Evolutionary conservation across 1,140 invertebrate species (phyloP).

Genomic region (Rhagoletis zephyria): DNA sequence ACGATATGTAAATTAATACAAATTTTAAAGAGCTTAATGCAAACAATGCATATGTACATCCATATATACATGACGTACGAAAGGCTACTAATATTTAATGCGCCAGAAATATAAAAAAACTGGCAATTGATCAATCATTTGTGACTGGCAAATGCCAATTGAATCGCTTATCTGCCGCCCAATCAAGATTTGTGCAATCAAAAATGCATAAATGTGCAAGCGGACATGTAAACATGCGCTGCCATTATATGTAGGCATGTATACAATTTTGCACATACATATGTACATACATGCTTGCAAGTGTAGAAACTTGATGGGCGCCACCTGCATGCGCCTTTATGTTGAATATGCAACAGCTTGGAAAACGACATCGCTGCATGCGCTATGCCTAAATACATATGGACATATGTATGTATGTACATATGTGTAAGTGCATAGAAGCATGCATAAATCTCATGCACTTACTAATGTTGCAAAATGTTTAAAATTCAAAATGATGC

Average conservation of each 20-base stretch:
- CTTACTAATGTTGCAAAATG: background rate
- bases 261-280: background rate
- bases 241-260: background rate
- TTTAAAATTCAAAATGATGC: slow-evolving; percentile 14
- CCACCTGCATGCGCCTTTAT: slow-evolving; percentile 34
- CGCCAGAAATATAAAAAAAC: background rate
- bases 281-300: background rate
- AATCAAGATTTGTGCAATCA: slow-evolving; percentile 42
- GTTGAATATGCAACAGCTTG: background rate
- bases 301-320: background rate
- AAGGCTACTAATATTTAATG: background rate
- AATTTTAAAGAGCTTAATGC: slow-evolving; percentile 22
- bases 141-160: slow-evolving; percentile 32
- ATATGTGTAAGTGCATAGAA: background rate
- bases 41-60: background rate
- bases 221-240: slow-evolving; percentile 3
- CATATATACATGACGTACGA: background rate
- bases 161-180: background rate
- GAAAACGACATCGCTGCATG: background rate
- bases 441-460: background rate
- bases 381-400: background rate
- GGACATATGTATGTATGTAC: background rate
- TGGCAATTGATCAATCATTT: slow-evolving; percentile 17
- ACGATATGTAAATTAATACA: background rate
- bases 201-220: slow-evolving; percentile 45